Evolutionary conservation across 2,797 vertebrate genomes (phyloP).

Genomic region (Oryzias sinensis): DNA sequence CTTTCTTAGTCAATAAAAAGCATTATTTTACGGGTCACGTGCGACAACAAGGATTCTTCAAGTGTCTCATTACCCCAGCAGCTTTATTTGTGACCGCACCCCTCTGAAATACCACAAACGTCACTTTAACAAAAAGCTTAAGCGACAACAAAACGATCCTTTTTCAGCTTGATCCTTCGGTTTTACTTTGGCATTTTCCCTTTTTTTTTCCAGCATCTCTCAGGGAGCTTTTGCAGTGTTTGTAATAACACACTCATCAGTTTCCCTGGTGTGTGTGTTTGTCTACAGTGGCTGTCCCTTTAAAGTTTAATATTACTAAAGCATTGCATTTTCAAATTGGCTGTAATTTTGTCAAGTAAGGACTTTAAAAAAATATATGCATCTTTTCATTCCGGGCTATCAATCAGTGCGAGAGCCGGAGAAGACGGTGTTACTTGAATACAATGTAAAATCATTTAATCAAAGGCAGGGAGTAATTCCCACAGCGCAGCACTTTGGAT

Average conservation of each 20-base stretch:
- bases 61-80: constrained; percentile 24
- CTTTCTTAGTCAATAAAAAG: constrained; percentile 41
- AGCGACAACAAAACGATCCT: constrained; percentile 10
- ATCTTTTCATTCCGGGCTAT: constrained; percentile 29
- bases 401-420: constrained; percentile 37
- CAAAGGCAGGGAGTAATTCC: constrained; percentile 15
- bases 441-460: constrained; percentile 44
- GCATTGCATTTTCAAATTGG: constrained; percentile 10
- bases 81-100: constrained; percentile 12
- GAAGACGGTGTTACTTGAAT: constrained; percentile 21
- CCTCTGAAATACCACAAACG: constrained; percentile 9
- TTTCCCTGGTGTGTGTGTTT: constrained; percentile 5
- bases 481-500: constrained; percentile 33
- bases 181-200: constrained; percentile 2
- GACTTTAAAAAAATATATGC: constrained; percentile 22
- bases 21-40: constrained; percentile 38
- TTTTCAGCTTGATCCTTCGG: not conserved
- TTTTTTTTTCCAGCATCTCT: not conserved
- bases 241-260: constrained; percentile 7
- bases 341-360: constrained; percentile 35
- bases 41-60: constrained; percentile 24
- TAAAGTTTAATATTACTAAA: constrained; percentile 23
- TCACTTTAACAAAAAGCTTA: constrained; percentile 11
- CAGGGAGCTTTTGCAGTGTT: not conserved
- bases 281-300: constrained; percentile 11